Base-by-base conservation (phyloP, 2,797 vertebrate species). In the Prionace glauca region DNA sequence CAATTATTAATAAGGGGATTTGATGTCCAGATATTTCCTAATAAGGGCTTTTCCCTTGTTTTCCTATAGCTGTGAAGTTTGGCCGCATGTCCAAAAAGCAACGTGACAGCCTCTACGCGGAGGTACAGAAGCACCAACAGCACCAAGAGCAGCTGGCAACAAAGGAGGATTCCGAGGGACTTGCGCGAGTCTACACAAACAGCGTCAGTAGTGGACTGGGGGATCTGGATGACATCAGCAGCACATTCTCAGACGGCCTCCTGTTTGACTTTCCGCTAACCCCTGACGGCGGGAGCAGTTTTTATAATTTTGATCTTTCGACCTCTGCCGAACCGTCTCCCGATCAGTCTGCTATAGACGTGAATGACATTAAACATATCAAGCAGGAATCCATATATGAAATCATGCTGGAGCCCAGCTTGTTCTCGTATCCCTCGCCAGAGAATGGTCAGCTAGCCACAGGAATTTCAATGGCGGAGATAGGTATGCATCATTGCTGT, bases 1-100 rank as follows among this genome's bases (percentile, higher is more conserved):
- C 79, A 84, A 84, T 45, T 84, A 2, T 1, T 84, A 45, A 84
- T 84, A 11, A 18, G 8, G 79, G 79, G 8, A 69, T 29, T 74
- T 74, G 50, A 22, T 88, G 32, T 11, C 45, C 24, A 29, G 0
- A 14, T 26, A 29, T 12, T 60, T 29, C 29, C 45, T 60, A 88
- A 12, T 26, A 88, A 88, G 50, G 5, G 4, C 5, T 92, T 41
- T 41, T 67, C n/a, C n/a, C n/a, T 92, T n/a, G 18, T 29, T 91
- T 90, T 69, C 79, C 84, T 92, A 22, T 97, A 99, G 98, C 98
- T 0, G 98, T 99, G 96, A 99, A 99, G 96, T 99, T 99, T 0
- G 98, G 98, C 69, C 98, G 98, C 93, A 99, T 99, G 98, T 99
- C 98, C 0, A 99, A 99, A 97, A 99, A 99, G 97, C 98, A 99